These are phyloP conservation scores for Chrysolina haemoptera DNA, from an alignment of 2,888 invertebrate genomes.

Conservation along the genomic window DNA sequence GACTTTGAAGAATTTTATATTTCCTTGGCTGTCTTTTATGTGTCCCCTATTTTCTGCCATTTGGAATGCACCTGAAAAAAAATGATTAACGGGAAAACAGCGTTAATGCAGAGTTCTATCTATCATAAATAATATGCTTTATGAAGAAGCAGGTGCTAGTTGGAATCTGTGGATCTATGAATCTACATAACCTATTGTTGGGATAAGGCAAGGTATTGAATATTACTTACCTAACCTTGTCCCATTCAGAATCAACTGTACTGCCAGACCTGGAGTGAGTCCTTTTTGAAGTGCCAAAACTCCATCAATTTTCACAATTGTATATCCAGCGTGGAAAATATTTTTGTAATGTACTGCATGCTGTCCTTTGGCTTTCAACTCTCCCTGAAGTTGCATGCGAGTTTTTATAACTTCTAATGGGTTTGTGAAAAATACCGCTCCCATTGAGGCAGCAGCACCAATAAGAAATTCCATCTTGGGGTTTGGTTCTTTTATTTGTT, in stretches of 20 bases:
- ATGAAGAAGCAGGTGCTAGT: too few species aligned
- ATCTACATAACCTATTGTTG: too few species aligned
- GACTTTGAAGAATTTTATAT: slow-evolving; percentile 69
- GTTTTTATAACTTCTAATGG: slow-evolving; percentile 93
- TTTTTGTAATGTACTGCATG: slow-evolving; percentile 79
- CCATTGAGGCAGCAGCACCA: slow-evolving; percentile 74
- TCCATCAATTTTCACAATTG: slow-evolving; percentile 77
- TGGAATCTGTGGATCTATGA: too few species aligned
- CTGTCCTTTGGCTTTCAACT: slow-evolving; percentile 74
- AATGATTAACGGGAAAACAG: background rate
- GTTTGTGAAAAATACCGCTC: slow-evolving; percentile 86
- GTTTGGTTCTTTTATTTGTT: background rate
- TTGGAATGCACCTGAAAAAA: slow-evolving; percentile 61
- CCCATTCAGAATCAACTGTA: slow-evolving; percentile 80
- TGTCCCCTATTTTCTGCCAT: slow-evolving; percentile 61
- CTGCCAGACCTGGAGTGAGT: slow-evolving; percentile 85
- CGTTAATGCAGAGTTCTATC: too few species aligned
- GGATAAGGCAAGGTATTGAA: background rate
- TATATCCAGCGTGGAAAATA: slow-evolving; percentile 81
- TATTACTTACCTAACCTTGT: slow-evolving; percentile 70
- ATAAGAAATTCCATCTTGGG: slow-evolving; percentile 66
- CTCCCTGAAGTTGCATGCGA: slow-evolving; percentile 85
- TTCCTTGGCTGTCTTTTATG: slow-evolving; percentile 70
- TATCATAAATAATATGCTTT: too few species aligned
- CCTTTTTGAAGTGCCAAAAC: slow-evolving; percentile 83